These are phyloP conservation scores for Acleris sparsana DNA, from an alignment of 2,888 invertebrate species.

Conservation along the genomic window DNA sequence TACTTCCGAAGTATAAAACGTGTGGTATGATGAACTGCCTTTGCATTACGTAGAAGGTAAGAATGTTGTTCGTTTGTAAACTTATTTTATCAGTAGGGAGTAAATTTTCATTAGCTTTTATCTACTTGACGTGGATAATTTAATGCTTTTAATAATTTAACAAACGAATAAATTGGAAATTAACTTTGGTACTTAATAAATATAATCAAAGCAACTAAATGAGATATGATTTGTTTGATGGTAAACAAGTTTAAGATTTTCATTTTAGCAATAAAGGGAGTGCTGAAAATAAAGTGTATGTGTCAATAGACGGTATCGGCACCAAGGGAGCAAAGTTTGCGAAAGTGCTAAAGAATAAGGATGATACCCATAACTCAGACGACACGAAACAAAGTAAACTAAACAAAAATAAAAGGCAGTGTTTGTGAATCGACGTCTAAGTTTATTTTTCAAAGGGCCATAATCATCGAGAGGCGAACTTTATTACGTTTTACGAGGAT, in stretches of 20 bases:
- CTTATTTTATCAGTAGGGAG: conserved; percentile 48
- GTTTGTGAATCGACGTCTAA: conserved; percentile 66
- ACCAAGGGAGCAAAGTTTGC: conserved; percentile 50
- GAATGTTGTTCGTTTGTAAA: conserved; percentile 48
- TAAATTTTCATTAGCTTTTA: conserved; percentile 39
- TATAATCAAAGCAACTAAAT: conserved; percentile 23
- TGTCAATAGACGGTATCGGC: conserved; percentile 57
- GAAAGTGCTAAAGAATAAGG: conserved; percentile 64
- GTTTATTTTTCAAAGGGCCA: conserved; percentile 75
- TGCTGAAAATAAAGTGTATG: conserved; percentile 43
- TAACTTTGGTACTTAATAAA: not conserved
- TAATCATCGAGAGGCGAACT: conserved; percentile 73
- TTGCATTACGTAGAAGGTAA: conserved; percentile 44
- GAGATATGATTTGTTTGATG: no score
- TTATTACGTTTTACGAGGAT: conserved; percentile 53
- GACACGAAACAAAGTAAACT: conserved; percentile 59
- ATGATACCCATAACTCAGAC: conserved; percentile 66
- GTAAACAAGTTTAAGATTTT: no score
- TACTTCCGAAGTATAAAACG: conserved; percentile 63
- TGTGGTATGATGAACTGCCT: conserved; percentile 51
- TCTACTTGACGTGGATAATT: conserved; percentile 30
- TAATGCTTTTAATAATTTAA: conserved; percentile 9
- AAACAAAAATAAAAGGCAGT: conserved; percentile 71
- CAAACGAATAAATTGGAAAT: not conserved
- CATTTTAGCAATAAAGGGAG: conserved; percentile 35